Evolutionary conservation across 1,140 invertebrate genomes (phyloP).

Genomic region (Solen grandis): DNA sequence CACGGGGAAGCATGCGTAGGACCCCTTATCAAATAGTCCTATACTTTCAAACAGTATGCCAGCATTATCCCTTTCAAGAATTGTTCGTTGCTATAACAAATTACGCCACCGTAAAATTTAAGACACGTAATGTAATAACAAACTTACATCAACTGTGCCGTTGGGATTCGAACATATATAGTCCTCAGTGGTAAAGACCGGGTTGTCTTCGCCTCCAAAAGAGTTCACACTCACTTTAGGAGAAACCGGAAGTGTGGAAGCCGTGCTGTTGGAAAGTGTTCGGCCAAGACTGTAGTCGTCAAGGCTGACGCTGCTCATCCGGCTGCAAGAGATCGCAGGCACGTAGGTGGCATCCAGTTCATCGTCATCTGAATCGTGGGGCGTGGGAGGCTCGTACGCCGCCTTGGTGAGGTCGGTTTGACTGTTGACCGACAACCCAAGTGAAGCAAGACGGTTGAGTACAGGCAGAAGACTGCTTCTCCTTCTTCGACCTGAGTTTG

Average conservation of each 20-base stretch:
- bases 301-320: conserved; percentile 59
- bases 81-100: too few species aligned
- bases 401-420: conserved; percentile 64
- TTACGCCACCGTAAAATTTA: too few species aligned
- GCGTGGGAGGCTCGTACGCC: conserved; percentile 50
- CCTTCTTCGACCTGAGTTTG: conserved; percentile 60
- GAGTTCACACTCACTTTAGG: conserved; percentile 55
- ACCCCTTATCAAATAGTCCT: too few species aligned
- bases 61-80: too few species aligned
- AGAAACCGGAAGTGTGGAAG: conserved; percentile 54
- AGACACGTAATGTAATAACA: too few species aligned
- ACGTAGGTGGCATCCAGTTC: conserved; percentile 67
- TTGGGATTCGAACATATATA: conserved; percentile 33
- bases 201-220: conserved; percentile 59
- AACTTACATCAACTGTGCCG: conserved; percentile 38
- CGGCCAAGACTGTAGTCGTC: conserved; percentile 63
- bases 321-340: conserved; percentile 53
- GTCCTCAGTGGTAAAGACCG: conserved; percentile 57
- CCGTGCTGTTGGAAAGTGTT: conserved; percentile 60
- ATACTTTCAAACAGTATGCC: too few species aligned
- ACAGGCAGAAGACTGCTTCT: conserved; percentile 66
- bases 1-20: too few species aligned
- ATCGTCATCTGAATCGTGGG: conserved; percentile 62
- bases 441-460: conserved; percentile 63
- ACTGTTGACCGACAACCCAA: conserved; percentile 64